Conservation (phyloP, 2,888 invertebrate species). For the Drymonia ruficornis region DNA sequence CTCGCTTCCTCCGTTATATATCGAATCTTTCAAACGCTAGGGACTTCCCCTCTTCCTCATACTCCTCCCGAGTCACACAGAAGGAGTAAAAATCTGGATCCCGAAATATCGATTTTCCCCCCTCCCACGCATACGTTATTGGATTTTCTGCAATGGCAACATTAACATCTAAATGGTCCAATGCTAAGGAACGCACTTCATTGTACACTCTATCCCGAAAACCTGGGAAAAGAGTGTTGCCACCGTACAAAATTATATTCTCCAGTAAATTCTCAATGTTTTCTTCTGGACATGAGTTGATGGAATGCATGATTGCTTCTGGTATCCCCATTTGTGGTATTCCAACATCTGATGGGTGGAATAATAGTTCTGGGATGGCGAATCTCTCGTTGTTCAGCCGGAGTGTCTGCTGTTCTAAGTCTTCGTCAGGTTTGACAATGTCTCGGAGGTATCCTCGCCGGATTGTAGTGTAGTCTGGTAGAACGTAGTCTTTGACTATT, state of each 20-base stretch:
- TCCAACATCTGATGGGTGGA: conserved; percentile 97
- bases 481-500: conserved; percentile 94
- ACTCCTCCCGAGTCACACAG: conserved; percentile 92
- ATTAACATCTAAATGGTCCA: conserved; percentile 91
- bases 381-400: conserved; percentile 97
- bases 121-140: conserved; percentile 94
- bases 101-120: conserved; percentile 90
- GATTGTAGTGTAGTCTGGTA: conserved; percentile 97
- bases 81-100: conserved; percentile 89
- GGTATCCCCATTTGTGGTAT: conserved; percentile 96
- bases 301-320: conserved; percentile 92
- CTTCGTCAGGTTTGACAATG: conserved; percentile 67
- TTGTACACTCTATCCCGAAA: conserved; percentile 87
- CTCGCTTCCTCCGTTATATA: conserved; percentile 77
- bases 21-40: conserved; percentile 85
- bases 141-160: conserved; percentile 88
- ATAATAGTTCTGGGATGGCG: conserved; percentile 96
- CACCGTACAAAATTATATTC: conserved; percentile 94
- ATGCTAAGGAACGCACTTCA: conserved; percentile 92
- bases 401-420: conserved; percentile 90
- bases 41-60: conserved; percentile 92
- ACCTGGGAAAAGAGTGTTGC: conserved; percentile 91
- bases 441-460: conserved; percentile 89
- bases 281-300: conserved; percentile 90
- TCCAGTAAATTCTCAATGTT: conserved; percentile 91